Percentiles rank a stretch among this genome's conserved stretches.
These are phyloP conservation scores for Cephus pulcher DNA, from an alignment of 2,888 invertebrate species.

Conservation along the genomic window DNA sequence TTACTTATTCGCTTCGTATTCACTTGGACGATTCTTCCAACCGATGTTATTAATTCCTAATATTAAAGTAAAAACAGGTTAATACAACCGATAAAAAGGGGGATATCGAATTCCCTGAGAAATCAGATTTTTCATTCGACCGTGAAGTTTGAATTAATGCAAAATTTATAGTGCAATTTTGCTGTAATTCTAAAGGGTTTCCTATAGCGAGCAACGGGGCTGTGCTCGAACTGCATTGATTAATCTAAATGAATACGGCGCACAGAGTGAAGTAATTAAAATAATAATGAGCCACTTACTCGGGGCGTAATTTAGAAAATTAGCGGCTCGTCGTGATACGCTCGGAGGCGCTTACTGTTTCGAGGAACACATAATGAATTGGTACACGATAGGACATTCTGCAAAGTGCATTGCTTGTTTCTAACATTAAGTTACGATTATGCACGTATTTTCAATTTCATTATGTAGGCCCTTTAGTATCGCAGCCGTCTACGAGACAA, in stretches of 20 bases:
- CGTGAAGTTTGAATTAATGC: background rate
- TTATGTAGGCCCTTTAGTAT: background rate
- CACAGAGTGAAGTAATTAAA: slow-evolving; percentile 2
- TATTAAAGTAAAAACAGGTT: background rate
- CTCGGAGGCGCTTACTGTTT: background rate
- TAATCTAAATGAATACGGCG: background rate
- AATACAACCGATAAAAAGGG: no score
- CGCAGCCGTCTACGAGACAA: background rate
- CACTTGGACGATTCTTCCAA: background rate
- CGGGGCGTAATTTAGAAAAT: slow-evolving; percentile 6
- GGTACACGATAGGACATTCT: background rate
- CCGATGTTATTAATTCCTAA: background rate
- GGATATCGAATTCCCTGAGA: no score
- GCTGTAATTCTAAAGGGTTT: background rate
- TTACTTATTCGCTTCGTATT: no score
- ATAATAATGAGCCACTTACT: background rate
- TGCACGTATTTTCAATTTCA: background rate
- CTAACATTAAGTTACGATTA: background rate
- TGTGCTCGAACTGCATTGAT: background rate
- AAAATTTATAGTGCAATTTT: background rate
- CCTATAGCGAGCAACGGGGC: background rate
- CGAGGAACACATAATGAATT: background rate
- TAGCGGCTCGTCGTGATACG: background rate
- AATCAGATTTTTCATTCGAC: no score
- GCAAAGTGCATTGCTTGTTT: background rate